Percentiles rank a stretch among this genome's conserved stretches.
Conservation (phyloP, 2,888 invertebrate genomes). For the Melolontha melolontha region DNA sequence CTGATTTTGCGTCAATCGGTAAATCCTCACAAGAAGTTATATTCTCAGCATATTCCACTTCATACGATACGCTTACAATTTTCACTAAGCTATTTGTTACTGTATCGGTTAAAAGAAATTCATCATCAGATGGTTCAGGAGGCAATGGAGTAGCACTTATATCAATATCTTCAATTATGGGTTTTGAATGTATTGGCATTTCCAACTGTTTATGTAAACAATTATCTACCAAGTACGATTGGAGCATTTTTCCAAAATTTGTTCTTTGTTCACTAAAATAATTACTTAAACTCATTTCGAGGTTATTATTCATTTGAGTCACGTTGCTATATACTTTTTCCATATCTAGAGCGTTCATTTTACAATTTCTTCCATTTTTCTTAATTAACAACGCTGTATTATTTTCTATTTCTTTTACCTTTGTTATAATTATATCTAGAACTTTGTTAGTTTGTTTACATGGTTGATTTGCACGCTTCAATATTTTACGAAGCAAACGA, state of each 20-base stretch:
- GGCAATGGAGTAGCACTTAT: too few species aligned
- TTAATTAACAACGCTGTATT: conserved; percentile 49
- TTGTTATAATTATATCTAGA: conserved; percentile 59
- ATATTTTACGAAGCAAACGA: conserved; percentile 51
- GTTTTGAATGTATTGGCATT: conserved; percentile 24
- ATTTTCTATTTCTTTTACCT: conserved; percentile 57
- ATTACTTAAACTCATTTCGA: conserved; percentile 47
- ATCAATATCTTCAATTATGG: too few species aligned
- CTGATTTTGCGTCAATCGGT: conserved; percentile 59
- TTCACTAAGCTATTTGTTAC: neutral
- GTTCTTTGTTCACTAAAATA: conserved; percentile 48
- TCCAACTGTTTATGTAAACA: conserved; percentile 1
- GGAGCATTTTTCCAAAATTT: conserved; percentile 47
- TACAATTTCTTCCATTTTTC: conserved; percentile 34
- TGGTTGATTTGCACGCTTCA: conserved; percentile 54
- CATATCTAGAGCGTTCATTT: conserved; percentile 45
- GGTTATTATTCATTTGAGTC: conserved; percentile 53
- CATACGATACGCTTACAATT: conserved; percentile 1
- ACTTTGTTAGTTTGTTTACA: conserved; percentile 56
- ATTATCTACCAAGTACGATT: conserved; percentile 40
- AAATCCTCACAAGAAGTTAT: conserved; percentile 62
- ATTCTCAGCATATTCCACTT: conserved; percentile 17
- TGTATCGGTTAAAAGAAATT: neutral
- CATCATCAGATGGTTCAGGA: neutral
- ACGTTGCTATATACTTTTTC: conserved; percentile 58